A percentile compares a stretch with the other conserved stretches of the same genome.
Evolutionary conservation across 2,888 invertebrate species (phyloP).

Genomic region (Orthosia gothica): DNA sequence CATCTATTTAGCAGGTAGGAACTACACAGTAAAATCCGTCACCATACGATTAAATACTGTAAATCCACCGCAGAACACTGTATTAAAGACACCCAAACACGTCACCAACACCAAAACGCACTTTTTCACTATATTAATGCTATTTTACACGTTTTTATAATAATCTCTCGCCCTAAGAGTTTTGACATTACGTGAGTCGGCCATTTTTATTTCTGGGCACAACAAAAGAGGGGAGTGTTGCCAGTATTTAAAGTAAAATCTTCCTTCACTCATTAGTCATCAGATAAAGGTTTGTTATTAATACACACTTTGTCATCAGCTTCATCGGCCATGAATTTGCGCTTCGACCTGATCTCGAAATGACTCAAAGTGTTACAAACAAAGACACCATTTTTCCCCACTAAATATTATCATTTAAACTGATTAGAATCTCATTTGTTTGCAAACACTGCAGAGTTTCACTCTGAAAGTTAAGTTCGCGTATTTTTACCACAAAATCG

Average conservation of each 20-base stretch:
- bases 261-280: slow-evolving; percentile 61
- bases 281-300: slow-evolving; percentile 53
- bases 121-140: slow-evolving; percentile 71
- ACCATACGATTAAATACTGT: slow-evolving; percentile 73
- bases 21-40: slow-evolving; percentile 70
- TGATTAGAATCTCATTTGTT: slow-evolving; percentile 10
- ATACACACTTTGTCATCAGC: slow-evolving; percentile 57
- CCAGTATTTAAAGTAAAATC: slow-evolving; percentile 67
- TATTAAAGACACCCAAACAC: slow-evolving; percentile 73
- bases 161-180: slow-evolving; percentile 81
- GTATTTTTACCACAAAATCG: slow-evolving; percentile 58
- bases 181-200: slow-evolving; percentile 88
- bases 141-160: slow-evolving; percentile 83
- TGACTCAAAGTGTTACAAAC: slow-evolving; percentile 40
- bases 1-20: slow-evolving; percentile 82
- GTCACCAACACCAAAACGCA: slow-evolving; percentile 75
- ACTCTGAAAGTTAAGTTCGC: not conserved
- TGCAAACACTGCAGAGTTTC: slow-evolving; percentile 13
- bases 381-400: slow-evolving; percentile 18
- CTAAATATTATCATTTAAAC: not conserved
- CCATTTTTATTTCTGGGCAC: slow-evolving; percentile 87
- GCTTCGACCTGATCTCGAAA: slow-evolving; percentile 36
- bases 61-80: slow-evolving; percentile 69
- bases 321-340: slow-evolving; percentile 40
- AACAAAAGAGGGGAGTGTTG: slow-evolving; percentile 84